These are phyloP conservation scores for Acrocephalus arundinaceus DNA, from an alignment of 2,113 vertebrate genomes.

Conservation along the genomic window DNA sequence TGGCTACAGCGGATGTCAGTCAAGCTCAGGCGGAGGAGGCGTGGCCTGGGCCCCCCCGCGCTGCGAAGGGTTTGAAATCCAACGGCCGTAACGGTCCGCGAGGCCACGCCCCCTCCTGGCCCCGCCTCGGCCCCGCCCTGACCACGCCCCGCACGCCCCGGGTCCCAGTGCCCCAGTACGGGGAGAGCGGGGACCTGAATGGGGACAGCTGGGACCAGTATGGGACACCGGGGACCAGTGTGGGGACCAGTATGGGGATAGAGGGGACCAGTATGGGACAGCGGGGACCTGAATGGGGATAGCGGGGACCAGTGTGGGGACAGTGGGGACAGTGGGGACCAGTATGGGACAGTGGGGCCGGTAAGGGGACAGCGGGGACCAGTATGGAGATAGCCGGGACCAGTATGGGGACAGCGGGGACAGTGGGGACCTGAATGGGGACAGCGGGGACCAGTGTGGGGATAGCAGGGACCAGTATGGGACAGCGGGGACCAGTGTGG, in stretches of 20 bases:
- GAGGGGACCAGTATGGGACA: neutral
- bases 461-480: no score
- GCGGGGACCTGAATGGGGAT: neutral
- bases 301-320: no score
- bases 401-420: no score
- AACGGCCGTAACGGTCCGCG: neutral
- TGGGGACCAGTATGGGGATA: neutral
- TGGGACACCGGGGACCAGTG: no score
- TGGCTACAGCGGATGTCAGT: accelerated
- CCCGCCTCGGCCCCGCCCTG: neutral
- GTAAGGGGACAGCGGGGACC: neutral
- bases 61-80: neutral
- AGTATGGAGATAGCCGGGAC: neutral
- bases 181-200: neutral
- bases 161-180: neutral
- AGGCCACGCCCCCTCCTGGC: neutral
- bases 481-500: no score
- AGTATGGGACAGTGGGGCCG: neutral
- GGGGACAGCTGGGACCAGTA: neutral
- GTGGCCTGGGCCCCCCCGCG: neutral
- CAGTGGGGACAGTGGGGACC: neutral
- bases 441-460: no score
- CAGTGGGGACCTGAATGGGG: no score
- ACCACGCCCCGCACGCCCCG: neutral
- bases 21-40: neutral